A percentile compares a stretch with the other conserved stretches of the same genome.
Conservation (phyloP, 1,140 invertebrate species). For the Popillia japonica region DNA sequence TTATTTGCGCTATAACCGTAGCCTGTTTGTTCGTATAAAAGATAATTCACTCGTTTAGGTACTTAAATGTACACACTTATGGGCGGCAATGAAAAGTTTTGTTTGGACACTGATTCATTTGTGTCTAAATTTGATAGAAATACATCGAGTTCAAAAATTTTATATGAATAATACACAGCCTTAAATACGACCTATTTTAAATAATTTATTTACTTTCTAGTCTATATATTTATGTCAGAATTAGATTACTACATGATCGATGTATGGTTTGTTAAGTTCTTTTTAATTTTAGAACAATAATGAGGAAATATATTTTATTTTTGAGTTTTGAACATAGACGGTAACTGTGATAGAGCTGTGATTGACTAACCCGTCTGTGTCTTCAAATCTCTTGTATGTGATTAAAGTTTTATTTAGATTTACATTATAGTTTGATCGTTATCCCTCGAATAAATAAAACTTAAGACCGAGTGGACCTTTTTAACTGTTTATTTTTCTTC, state of each 20-base stretch:
- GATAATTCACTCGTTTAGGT: too few relatives aligned
- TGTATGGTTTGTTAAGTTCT: slow-evolving; percentile 4
- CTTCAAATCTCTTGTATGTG: slow-evolving; percentile 32
- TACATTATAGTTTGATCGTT: slow-evolving; percentile 10
- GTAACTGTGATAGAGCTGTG: slow-evolving; percentile 29
- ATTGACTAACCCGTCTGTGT: slow-evolving; percentile 31
- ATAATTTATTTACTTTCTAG: not conserved
- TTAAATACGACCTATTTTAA: not conserved
- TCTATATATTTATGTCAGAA: not conserved
- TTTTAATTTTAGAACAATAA: not conserved
- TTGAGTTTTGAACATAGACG: slow-evolving; percentile 28
- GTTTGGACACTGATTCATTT: too few relatives aligned
- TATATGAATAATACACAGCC: not conserved
- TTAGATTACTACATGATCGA: slow-evolving; percentile 12
- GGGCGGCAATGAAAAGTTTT: too few relatives aligned
- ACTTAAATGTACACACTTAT: too few relatives aligned
- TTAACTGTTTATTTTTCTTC: slow-evolving; percentile 1
- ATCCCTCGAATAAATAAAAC: slow-evolving; percentile 20
- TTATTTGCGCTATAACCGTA: too few relatives aligned
- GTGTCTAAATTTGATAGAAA: not conserved
- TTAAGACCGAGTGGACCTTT: not conserved
- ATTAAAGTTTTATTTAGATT: slow-evolving; percentile 19
- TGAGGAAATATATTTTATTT: not conserved
- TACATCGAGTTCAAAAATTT: not conserved
- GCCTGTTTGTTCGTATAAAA: too few relatives aligned